Conservation (phyloP, 2,113 vertebrate genomes). For the Callopanchax toddi region DNA sequence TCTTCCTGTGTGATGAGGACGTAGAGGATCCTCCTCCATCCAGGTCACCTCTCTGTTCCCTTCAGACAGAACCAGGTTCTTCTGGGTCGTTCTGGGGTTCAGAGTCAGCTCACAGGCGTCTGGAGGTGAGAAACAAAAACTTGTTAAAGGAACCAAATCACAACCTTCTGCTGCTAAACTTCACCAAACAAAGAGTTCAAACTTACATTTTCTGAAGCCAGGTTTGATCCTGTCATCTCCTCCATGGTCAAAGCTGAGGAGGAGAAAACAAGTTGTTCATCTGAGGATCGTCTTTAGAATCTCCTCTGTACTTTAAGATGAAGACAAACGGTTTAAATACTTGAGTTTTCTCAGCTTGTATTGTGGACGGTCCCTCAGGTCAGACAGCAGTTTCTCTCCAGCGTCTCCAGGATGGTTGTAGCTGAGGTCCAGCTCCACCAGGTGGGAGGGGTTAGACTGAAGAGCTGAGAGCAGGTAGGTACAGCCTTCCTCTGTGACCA, state of each 20-base stretch:
- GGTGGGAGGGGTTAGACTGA: conserved; percentile 11
- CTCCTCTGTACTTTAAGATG: no score
- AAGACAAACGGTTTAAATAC: conserved; percentile 19
- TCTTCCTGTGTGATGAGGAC: not conserved
- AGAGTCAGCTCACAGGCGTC: conserved; percentile 53
- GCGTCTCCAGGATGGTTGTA: conserved; percentile 55
- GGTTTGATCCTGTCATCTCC: conserved; percentile 41
- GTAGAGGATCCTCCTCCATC: conserved; percentile 4
- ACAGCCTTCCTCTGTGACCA: conserved; percentile 55
- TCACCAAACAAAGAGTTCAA: not conserved
- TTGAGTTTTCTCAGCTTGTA: conserved; percentile 15
- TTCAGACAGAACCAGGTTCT: conserved; percentile 43
- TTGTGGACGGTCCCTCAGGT: not conserved
- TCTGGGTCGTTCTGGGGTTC: conserved; percentile 15
- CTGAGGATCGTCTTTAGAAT: no score
- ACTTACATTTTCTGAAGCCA: conserved; percentile 66
- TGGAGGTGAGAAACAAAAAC: conserved; percentile 12
- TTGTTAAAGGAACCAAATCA: no score
- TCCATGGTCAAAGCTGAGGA: conserved; percentile 38
- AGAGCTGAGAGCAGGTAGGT: conserved; percentile 37
- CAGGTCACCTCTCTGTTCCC: conserved; percentile 52
- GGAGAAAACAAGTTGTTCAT: not conserved
- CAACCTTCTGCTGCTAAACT: no score
- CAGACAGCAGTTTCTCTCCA: not conserved
- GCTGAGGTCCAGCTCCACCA: conserved; percentile 64